Evolutionary conservation across 2,888 invertebrate genomes (phyloP).

Genomic region (Phaonia tiefii): DNA sequence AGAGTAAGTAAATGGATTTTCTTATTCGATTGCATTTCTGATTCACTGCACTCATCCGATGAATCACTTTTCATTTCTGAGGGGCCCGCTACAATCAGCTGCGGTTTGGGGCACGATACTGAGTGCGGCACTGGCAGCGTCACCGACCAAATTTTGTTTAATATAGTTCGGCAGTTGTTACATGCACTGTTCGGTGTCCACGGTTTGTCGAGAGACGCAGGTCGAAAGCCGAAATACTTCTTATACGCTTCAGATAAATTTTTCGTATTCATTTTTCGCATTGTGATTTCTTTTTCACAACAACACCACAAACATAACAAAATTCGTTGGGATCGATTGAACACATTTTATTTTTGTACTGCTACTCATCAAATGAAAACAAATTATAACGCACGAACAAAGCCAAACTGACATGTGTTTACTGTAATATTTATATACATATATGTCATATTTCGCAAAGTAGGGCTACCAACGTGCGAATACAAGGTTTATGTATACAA

Average conservation of each 20-base stretch:
- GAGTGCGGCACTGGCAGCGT: slow-evolving; percentile 10
- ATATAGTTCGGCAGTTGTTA: slow-evolving; percentile 42
- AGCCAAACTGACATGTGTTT: no score
- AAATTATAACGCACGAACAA: no score
- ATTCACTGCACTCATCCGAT: slow-evolving; percentile 42
- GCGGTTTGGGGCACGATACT: slow-evolving; percentile 18
- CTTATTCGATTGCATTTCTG: slow-evolving; percentile 12
- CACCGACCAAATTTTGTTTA: slow-evolving; percentile 37
- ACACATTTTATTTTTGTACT: slow-evolving; percentile 10
- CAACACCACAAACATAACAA: slow-evolving; percentile 1
- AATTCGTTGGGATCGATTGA: slow-evolving; percentile 39
- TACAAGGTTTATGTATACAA: no score
- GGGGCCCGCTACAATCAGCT: neutral
- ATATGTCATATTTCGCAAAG: no score
- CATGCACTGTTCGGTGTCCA: slow-evolving; percentile 35
- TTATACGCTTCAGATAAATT: neutral
- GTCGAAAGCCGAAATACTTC: slow-evolving; percentile 44
- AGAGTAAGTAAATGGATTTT: neutral
- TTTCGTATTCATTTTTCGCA: slow-evolving; percentile 46
- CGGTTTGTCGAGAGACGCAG: slow-evolving; percentile 41
- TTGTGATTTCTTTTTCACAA: slow-evolving; percentile 41
- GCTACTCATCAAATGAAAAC: no score
- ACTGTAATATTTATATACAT: no score
- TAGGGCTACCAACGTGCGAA: no score
- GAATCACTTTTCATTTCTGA: slow-evolving; percentile 23